These are phyloP conservation scores for Drosophila sproati DNA, from an alignment of 1,140 invertebrate species.

Conservation along the genomic window DNA sequence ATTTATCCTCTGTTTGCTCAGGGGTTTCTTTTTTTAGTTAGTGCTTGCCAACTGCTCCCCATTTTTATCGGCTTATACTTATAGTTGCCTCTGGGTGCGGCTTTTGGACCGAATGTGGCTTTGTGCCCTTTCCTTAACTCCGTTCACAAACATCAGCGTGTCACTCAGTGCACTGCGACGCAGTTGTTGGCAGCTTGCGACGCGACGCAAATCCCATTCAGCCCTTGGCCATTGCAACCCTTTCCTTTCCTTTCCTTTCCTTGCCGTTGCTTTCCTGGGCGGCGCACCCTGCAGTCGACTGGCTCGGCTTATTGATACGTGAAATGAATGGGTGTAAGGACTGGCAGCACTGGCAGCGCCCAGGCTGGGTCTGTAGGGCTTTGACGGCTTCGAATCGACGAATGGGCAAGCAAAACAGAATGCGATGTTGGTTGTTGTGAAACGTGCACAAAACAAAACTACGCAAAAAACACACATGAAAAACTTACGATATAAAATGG, in stretches of 20 bases:
- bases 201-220: constrained; percentile 58
- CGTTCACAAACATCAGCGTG: constrained; percentile 11
- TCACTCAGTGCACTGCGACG: constrained; percentile 55
- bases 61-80: constrained; percentile 20
- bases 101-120: constrained; percentile 22
- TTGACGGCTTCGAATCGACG: constrained; percentile 38
- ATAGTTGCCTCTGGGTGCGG: constrained; percentile 36
- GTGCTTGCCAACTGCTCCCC: constrained; percentile 5
- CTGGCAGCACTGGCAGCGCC: constrained; percentile 34
- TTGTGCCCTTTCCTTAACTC: not conserved
- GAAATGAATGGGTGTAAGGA: not conserved
- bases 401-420: constrained; percentile 75
- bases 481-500: constrained; percentile 60
- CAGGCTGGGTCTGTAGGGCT: constrained; percentile 4
- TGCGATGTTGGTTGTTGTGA: constrained; percentile 78
- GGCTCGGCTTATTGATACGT: constrained; percentile 5
- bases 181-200: constrained; percentile 46
- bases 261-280: not conserved
- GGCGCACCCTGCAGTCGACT: constrained; percentile 33
- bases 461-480: constrained; percentile 56
- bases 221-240: constrained; percentile 32
- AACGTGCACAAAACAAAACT: constrained; percentile 67
- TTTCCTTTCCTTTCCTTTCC: not conserved
- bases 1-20: constrained; percentile 22
- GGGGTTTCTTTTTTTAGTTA: not conserved